Base-by-base conservation (phyloP, 2,113 vertebrate genomes). In the Bubo blakistoni region DNA sequence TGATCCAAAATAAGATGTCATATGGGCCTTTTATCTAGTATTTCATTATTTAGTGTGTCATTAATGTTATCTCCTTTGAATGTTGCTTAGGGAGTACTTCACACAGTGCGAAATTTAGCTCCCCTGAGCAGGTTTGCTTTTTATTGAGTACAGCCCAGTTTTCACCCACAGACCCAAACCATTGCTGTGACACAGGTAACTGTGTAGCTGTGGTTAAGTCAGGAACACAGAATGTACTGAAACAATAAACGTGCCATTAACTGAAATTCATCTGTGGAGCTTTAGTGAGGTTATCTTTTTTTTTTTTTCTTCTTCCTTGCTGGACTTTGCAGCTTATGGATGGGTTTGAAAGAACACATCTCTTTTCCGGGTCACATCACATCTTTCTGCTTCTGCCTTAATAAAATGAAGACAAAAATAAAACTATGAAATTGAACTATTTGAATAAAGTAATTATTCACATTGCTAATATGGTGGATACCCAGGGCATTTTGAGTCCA, bases 221-320 rank as follows among this genome's bases (percentile, higher is more conserved):
- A 70, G 26, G 42, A 82, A 42, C 22, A 80, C 10, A 54, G 22
- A 59, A 62, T 24, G 18, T 14, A 54, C 11, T 10, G 46, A 57
- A 73, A 32, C 8, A 42, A 30, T 58, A 58, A 88, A 76, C 2
- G 22, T 18, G 1, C 7, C 52, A 10, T 81, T n/a, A 84, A 9
- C 11, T 36, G 70, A 82, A 85, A 57, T 9, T 52, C 59, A 19
- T 44, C 38, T 42, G 16, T 65, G 40, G 11, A 74, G 22, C 18
- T 69, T 77, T 27, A 52, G 47, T 26, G 29, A 6, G 2, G 11
- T 71, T 36, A 46, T 12, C 2, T 16, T 44, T 74, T 34, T 36
- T 36, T 9, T 2, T 26, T 26, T 34, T 36, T 36, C 7, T 2
- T 20, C 22, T 26, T 32, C 7, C 3, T 10, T 10, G 0, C 15